Evolutionary conservation across 2,797 vertebrate genomes (phyloP), one percentile per base, ranked within the genome.

Genomic region (Sarcophilus harrisii): DNA sequence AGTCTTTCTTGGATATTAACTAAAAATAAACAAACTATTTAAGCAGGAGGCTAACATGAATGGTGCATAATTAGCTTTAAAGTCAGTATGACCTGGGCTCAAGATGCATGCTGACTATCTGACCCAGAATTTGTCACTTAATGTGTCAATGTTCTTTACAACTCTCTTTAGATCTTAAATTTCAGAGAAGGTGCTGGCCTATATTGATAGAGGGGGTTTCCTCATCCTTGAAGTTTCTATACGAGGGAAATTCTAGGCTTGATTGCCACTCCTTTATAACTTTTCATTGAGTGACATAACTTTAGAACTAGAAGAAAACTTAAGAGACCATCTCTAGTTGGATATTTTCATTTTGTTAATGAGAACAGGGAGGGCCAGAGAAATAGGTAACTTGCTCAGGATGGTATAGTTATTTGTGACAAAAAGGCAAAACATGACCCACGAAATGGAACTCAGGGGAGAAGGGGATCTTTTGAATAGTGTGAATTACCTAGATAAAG

Each of bases 391-490:
- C 16, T 38, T n/a, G 32, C 32, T 73, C 32, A 73, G 38, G n/a
- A n/a, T 38, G 32, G 18, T 32, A 73, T 27, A 38, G 32, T 73
- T 2, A 73, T n/a, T 1, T 38, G 32, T 73, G 66, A n/a, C 16
- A 73, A 73, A n/a, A 66, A 14, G 14, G 14, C 62, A 87, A 73
- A 93, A 57, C 45, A 0, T 93, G 27, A 94, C 91, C n/a, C n/a
- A 91, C 57, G 1, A 93, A 30, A 94, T 28, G 30, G 16, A 92
- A 91, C 91, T 94, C 91, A 92, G 91, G 87, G 90, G 0, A 89
- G 59, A 92, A 4, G 29, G 66, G 29, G 29, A 32, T 94, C 12
- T 24, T 10, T 96, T 92, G 92, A 95, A 94, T 92, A 52, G 89
- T 59, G n/a, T 57, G 59, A 49, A 27, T 95, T 54, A 73, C 62